These are phyloP conservation scores for Danio aesculapii DNA, from an alignment of 2,797 vertebrate species.

Conservation along the genomic window DNA sequence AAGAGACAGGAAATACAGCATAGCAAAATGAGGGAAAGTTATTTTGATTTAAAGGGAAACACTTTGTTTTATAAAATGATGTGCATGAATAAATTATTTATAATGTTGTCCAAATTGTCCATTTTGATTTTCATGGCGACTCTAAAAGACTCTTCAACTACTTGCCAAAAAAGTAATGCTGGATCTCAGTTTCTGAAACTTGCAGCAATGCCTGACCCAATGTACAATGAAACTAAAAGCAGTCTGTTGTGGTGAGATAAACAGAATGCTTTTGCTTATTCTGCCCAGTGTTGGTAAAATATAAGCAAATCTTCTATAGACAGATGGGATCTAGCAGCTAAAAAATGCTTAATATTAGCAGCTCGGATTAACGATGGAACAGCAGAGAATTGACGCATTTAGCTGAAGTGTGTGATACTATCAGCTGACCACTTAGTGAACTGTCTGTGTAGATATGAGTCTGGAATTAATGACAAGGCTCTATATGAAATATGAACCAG, in stretches of 20 bases:
- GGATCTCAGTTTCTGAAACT: not conserved
- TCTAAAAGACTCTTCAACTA: not conserved
- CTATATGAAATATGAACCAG: constrained; percentile 13
- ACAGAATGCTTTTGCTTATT: constrained; percentile 18
- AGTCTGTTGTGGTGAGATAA: constrained; percentile 29
- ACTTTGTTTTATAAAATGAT: too few relatives aligned
- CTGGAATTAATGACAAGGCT: constrained; percentile 1
- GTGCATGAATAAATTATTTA: too few relatives aligned
- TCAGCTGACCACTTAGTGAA: constrained; percentile 19
- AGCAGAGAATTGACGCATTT: constrained; percentile 21
- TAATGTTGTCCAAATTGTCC: too few relatives aligned
- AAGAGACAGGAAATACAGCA: too few relatives aligned
- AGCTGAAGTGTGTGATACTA: constrained; percentile 6
- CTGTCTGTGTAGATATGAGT: constrained; percentile 11
- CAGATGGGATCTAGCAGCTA: constrained; percentile 19
- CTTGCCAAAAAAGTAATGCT: not conserved
- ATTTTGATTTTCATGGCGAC: too few relatives aligned
- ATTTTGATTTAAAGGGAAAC: too few relatives aligned
- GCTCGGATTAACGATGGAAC: constrained; percentile 19
- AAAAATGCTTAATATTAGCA: constrained; percentile 35
- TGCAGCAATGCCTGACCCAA: not conserved
- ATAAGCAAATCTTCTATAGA: constrained; percentile 27
- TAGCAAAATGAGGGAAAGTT: too few relatives aligned
- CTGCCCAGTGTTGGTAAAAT: constrained; percentile 20
- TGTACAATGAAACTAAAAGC: constrained; percentile 5